A percentile compares a stretch with the other conserved stretches of the same genome.
These are phyloP conservation scores for Plebejus anna DNA, from an alignment of 2,888 invertebrate genomes.

Conservation along the genomic window DNA sequence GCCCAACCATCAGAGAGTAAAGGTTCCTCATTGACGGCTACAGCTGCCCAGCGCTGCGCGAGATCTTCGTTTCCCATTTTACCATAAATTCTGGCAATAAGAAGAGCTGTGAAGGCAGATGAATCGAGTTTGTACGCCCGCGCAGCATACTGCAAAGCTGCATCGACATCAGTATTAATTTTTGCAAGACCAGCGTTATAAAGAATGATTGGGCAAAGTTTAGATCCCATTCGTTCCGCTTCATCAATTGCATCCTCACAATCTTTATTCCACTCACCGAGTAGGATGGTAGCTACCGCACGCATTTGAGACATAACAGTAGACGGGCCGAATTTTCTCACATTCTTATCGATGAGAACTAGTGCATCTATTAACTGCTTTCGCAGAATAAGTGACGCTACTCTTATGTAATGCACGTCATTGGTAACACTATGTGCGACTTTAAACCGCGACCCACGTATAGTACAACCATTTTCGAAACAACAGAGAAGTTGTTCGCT, in stretches of 20 bases:
- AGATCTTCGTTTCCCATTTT: conserved; percentile 50
- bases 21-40: conserved; percentile 62
- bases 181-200: conserved; percentile 55
- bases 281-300: conserved; percentile 50
- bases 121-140: conserved; percentile 61
- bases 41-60: conserved; percentile 65
- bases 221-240: conserved; percentile 57
- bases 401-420: conserved; percentile 59
- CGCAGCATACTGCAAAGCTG: conserved; percentile 63
- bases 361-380: conserved; percentile 51
- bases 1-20: conserved; percentile 69
- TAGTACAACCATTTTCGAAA: conserved; percentile 53
- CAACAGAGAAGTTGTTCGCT: conserved; percentile 56
- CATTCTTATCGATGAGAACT: conserved; percentile 47
- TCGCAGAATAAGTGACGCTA: conserved; percentile 55
- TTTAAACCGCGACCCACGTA: conserved; percentile 47
- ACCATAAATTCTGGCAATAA: conserved; percentile 57
- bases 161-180: conserved; percentile 47
- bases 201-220: conserved; percentile 51
- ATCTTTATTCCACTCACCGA: conserved; percentile 56
- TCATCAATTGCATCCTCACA: conserved; percentile 54
- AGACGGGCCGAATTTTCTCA: conserved; percentile 57
- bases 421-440: conserved; percentile 39
- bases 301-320: conserved; percentile 61
- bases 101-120: conserved; percentile 58